Evolutionary conservation across 1,140 invertebrate species (phyloP).

Genomic region (Hirudo medicinalis): DNA sequence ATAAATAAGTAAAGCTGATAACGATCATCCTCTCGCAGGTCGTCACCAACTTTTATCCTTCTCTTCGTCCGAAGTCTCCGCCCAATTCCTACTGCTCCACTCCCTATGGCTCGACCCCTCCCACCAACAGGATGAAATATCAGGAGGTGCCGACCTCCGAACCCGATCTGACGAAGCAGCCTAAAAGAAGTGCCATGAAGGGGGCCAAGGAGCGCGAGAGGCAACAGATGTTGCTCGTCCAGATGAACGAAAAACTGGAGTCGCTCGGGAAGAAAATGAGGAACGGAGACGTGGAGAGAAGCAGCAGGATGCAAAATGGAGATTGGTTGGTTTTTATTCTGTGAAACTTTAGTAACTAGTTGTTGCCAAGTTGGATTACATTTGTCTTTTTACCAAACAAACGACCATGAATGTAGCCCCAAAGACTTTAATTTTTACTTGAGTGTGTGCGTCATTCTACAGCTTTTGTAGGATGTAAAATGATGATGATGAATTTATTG

Average conservation of each 20-base stretch:
- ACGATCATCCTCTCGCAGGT: neutral
- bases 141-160: slow-evolving; percentile 20
- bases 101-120: neutral
- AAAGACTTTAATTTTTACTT: no score
- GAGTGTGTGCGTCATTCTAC: no score
- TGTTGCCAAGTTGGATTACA: no score
- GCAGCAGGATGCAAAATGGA: neutral
- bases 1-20: neutral
- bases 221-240: neutral
- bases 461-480: no score
- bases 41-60: slow-evolving; percentile 4
- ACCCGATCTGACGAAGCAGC: slow-evolving; percentile 21
- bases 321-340: no score
- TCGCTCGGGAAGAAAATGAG: neutral
- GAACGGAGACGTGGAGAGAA: neutral
- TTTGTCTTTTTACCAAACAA: no score
- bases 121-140: neutral
- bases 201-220: slow-evolving; percentile 1
- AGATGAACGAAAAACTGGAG: neutral
- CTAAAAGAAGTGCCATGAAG: slow-evolving; percentile 24
- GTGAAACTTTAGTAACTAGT: no score
- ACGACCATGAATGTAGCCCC: no score
- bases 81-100: neutral
- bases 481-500: no score
- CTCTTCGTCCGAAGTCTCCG: slow-evolving; percentile 4